These are phyloP conservation scores for Aphidius ervi DNA, from an alignment of 1,140 invertebrate species.

Conservation along the genomic window DNA sequence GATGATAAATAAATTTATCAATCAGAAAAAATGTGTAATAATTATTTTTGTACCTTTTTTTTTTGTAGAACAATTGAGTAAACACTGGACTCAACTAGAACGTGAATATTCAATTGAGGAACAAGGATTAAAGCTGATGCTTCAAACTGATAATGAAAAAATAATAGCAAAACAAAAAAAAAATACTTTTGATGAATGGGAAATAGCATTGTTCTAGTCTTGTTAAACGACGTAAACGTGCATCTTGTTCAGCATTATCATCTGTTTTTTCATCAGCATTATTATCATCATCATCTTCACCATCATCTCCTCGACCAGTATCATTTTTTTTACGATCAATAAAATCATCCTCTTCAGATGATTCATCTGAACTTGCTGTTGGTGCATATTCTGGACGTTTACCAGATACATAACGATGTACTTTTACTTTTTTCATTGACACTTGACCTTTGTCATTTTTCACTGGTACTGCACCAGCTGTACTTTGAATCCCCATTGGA, in stretches of 20 bases:
- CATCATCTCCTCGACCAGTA: conserved; percentile 30
- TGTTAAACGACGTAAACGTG: conserved; percentile 64
- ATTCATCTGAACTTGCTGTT: conserved; percentile 73
- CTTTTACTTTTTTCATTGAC: conserved; percentile 96
- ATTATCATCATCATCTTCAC: conserved; percentile 22
- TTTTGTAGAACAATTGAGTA: conserved; percentile 38
- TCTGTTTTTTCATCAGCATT: conserved; percentile 27
- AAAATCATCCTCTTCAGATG: conserved; percentile 82
- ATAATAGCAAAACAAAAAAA: conserved; percentile 40
- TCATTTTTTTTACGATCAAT: conserved; percentile 56
- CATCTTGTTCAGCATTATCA: conserved; percentile 65
- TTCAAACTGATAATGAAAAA: conserved; percentile 44
- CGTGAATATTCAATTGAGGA: conserved; percentile 47
- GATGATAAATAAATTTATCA: conserved; percentile 9
- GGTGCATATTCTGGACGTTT: conserved; percentile 92
- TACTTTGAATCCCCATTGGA: conserved; percentile 76
- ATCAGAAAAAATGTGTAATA: conserved; percentile 15
- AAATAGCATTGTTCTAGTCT: conserved; percentile 51
- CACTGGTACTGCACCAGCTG: conserved; percentile 85
- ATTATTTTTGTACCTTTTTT: conserved; percentile 14
- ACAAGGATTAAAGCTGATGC: conserved; percentile 47
- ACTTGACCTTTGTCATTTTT: conserved; percentile 94
- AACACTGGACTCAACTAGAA: conserved; percentile 44
- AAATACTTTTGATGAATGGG: conserved; percentile 41
- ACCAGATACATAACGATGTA: conserved; percentile 88